phyloP scores from a whole-genome alignment of 1,140 invertebrate genomes.

The Bombus turneri region DNA sequence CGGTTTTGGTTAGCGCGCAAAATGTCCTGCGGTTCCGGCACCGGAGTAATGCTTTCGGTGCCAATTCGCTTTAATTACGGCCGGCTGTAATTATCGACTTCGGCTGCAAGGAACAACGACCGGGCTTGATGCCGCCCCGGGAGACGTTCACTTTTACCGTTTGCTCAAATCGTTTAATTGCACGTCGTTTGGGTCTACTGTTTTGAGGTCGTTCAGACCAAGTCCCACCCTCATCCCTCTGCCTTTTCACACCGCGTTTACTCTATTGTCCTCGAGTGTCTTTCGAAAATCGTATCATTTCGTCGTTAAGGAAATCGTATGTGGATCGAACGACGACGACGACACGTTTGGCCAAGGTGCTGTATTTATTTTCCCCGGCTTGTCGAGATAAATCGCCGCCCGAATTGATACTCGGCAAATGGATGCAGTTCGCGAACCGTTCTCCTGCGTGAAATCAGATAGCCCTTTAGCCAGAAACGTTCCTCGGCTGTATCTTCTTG shows the following conservation, averaged over 20 bases:
- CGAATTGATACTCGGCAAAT: slow-evolving; percentile 27
- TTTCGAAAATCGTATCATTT: not conserved
- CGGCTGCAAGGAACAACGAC: slow-evolving; percentile 8
- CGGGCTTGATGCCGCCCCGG: not conserved
- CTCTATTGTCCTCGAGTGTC: not conserved
- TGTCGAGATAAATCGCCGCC: slow-evolving; percentile 20
- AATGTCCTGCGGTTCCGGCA: slow-evolving; percentile 26
- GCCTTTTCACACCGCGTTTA: not conserved
- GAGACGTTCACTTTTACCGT: slow-evolving; percentile 12
- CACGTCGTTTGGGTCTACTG: slow-evolving; percentile 1
- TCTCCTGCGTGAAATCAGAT: slow-evolving; percentile 35
- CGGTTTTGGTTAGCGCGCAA: slow-evolving; percentile 26
- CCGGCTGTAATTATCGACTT: slow-evolving; percentile 25
- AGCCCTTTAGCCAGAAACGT: slow-evolving; percentile 8
- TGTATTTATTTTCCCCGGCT: not conserved
- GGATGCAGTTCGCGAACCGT: not conserved
- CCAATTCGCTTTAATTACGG: slow-evolving; percentile 39
- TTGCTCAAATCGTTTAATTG: slow-evolving; percentile 17
- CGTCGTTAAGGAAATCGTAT: not conserved
- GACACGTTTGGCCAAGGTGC: too few species aligned
- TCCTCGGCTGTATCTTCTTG: not conserved
- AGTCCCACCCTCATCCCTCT: too few species aligned
- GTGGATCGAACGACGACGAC: too few species aligned
- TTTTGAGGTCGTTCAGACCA: not conserved
- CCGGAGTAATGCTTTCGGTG: not conserved